phyloP scores from a whole-genome alignment of 2,113 vertebrate genomes.

The Zonotrichia leucophrys region DNA sequence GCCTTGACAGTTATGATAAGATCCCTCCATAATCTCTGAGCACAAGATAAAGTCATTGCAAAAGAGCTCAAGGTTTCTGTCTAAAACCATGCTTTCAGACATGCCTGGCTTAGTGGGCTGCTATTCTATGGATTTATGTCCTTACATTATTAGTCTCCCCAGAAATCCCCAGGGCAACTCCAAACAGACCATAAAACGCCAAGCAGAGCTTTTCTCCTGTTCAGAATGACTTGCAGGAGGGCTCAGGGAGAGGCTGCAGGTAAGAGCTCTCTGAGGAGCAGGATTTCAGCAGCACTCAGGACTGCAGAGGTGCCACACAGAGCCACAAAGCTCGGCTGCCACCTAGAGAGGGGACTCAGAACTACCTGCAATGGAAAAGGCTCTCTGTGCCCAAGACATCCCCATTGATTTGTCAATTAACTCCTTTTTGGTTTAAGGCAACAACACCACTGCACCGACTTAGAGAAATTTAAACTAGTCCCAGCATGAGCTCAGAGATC shows the following conservation, averaged over 20 bases:
- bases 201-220: background rate
- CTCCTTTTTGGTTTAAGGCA: background rate
- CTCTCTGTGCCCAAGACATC: background rate
- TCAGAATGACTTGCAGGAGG: background rate
- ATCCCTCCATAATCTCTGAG: background rate
- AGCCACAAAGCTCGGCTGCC: background rate
- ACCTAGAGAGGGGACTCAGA: constrained; percentile 12
- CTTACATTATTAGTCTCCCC: background rate
- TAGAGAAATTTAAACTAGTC: background rate
- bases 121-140: background rate
- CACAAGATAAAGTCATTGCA: background rate
- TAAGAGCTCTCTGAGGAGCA: background rate
- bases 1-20: background rate
- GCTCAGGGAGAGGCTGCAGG: background rate
- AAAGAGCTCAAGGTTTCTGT: background rate
- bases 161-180: background rate
- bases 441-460: background rate
- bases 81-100: background rate
- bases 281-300: background rate
- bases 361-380: background rate
- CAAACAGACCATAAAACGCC: background rate
- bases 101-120: background rate
- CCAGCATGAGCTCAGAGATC: background rate
- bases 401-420: background rate
- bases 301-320: fast-evolving